These are phyloP conservation scores for Bombus turneri DNA, from an alignment of 1,140 invertebrate species.

Conservation along the genomic window DNA sequence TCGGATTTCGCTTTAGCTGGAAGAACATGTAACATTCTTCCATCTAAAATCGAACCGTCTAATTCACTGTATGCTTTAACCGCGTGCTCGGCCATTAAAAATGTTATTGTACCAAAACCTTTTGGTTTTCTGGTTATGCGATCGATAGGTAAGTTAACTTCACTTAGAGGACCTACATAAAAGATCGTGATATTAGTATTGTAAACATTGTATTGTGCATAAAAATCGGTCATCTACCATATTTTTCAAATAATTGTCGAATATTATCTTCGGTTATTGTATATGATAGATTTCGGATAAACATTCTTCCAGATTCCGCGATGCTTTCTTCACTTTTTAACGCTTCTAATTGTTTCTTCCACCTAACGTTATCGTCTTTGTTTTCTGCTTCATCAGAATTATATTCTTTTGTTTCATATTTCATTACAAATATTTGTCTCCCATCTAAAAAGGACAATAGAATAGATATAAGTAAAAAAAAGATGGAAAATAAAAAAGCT, in stretches of 20 bases:
- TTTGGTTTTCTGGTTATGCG: constrained; percentile 91
- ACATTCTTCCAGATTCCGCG: constrained; percentile 96
- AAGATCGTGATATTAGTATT: constrained; percentile 17
- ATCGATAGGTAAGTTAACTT: constrained; percentile 96
- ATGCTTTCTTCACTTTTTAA: constrained; percentile 91
- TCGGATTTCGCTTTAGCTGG: constrained; percentile 90
- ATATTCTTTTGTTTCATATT: constrained; percentile 84
- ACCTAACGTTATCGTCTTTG: constrained; percentile 81
- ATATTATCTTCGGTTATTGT: constrained; percentile 94
- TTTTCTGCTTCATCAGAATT: constrained; percentile 68
- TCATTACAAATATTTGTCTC: constrained; percentile 86
- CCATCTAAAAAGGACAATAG: constrained; percentile 81
- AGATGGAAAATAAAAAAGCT: neutral
- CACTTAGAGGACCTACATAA: constrained; percentile 89
- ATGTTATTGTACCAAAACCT: constrained; percentile 97
- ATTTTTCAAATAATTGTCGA: constrained; percentile 92
- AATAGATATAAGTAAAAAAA: neutral
- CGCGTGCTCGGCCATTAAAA: constrained; percentile 97
- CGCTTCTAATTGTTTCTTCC: constrained; percentile 87
- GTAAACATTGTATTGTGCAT: neutral
- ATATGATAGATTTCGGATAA: constrained; percentile 97
- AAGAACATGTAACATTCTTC: constrained; percentile 96
- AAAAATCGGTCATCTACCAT: constrained; percentile 84
- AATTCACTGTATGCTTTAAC: constrained; percentile 93
- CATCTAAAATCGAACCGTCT: constrained; percentile 95